Evolutionary conservation across 2,888 invertebrate genomes (phyloP), one percentile per base, ranked within the genome.

Genomic region (Andrena marginata): DNA sequence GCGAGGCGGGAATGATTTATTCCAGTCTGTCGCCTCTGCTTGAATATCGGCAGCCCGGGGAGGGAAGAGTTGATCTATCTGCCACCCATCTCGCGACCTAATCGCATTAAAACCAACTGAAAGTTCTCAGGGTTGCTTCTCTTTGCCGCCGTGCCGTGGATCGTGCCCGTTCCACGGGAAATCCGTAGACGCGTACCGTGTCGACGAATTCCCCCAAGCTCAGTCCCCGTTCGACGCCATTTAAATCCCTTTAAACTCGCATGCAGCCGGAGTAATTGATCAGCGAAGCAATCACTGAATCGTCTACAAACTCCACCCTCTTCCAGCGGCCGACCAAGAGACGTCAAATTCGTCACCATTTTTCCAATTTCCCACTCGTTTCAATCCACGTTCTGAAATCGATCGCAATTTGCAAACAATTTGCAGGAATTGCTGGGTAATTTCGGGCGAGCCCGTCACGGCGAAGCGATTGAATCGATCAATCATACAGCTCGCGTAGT

Each of bases 31-130:
- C 31, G 63, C 64, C 31, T 62, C 72, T 71, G 62, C 77, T 29
- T 64, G 77, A 79, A 79, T 80, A 85, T 75, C 62, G 69, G 59
- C 23, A 33, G 69, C 42, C 33, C 60, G 54, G 49, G 54, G 76
- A 62, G 16, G 54, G 51, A 10, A 13, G 80, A 51, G 82, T 81
- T 78, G 85, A 89, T 88, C 85, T 78, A 74, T 72, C 74, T 60
- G 31, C 51, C 70, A 54, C 59, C 70, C 69, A 77, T 87, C 80
- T 82, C 76, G 42, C 74, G 48, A 48, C 54, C 79, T 89, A 89
- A 89, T 89, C 89, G 89, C 85, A 89, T 89, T 90, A 90, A 86
- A 90, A 79, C 83, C 90, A 85, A 86, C 86, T 86, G 87, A 84
- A 87, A 88, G 88, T 88, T 89, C 89, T 82, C 85, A 85, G 82